Conservation (phyloP, 1,140 invertebrate genomes). For the Aphelenchoides avenae region DNA sequence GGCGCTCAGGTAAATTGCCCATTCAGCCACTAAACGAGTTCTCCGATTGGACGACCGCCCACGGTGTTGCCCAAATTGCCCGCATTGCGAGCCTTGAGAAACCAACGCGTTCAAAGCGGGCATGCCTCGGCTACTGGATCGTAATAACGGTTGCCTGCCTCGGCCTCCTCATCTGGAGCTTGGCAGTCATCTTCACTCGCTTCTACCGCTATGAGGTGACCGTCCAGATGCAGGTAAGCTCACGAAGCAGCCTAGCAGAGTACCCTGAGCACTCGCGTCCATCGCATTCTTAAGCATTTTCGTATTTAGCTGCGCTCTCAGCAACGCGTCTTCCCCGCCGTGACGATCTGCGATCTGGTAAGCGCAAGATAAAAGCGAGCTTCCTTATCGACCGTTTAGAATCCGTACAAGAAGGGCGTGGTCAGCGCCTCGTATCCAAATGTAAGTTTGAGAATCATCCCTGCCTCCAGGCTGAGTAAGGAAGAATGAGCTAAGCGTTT, state of each 20-base stretch:
- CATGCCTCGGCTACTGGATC: slow-evolving; percentile 34
- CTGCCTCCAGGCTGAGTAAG: neutral
- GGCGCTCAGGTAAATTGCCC: no score
- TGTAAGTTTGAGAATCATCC: slow-evolving; percentile 9
- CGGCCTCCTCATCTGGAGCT: slow-evolving; percentile 34
- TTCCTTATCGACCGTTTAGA: no score
- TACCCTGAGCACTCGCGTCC: no score
- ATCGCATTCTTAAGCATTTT: neutral
- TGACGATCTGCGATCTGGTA: no score
- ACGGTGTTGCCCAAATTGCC: slow-evolving; percentile 35
- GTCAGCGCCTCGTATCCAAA: slow-evolving; percentile 36
- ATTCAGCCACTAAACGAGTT: no score
- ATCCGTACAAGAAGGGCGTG: no score
- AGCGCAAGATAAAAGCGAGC: no score
- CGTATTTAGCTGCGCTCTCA: slow-evolving; percentile 36
- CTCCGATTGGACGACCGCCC: no score
- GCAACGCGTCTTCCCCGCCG: slow-evolving; percentile 31
- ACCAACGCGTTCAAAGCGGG: no score
- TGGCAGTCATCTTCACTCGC: slow-evolving; percentile 30
- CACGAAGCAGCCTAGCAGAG: no score
- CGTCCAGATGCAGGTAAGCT: slow-evolving; percentile 33
- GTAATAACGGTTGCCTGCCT: slow-evolving; percentile 33
- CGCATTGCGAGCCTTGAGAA: no score
- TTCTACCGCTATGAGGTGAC: slow-evolving; percentile 38
- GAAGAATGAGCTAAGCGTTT: neutral